phyloP scores from a whole-genome alignment of 1,140 invertebrate genomes.

The Zophobas morio region DNA sequence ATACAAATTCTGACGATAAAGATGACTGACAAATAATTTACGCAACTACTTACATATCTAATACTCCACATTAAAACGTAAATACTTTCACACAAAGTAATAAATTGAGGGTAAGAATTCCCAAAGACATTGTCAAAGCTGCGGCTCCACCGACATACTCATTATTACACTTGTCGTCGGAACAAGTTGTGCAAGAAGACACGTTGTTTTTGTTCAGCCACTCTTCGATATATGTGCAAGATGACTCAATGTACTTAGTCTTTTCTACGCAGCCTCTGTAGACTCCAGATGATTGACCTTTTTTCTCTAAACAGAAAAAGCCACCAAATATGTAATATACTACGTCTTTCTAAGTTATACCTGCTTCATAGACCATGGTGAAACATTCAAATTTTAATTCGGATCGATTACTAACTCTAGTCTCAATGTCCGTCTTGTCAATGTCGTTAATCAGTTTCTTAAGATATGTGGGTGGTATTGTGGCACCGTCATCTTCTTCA shows the following conservation, averaged over 20 bases:
- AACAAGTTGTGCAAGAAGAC: not conserved
- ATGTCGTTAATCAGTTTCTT: not conserved
- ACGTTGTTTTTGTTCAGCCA: not conserved
- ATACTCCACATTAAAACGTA: not conserved
- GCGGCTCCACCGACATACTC: not conserved
- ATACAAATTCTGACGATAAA: no score
- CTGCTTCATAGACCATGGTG: not conserved
- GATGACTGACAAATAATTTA: no score
- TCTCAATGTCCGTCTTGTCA: not conserved
- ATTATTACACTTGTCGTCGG: not conserved
- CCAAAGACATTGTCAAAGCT: not conserved
- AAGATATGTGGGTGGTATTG: no score
- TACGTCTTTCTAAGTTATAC: not conserved
- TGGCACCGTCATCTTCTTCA: not conserved
- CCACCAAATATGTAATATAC: no score
- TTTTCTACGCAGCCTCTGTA: conserved; percentile 1
- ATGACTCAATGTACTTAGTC: not conserved
- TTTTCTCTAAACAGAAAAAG: no score
- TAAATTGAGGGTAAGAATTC: not conserved
- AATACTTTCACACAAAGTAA: not conserved
- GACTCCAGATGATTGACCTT: not conserved
- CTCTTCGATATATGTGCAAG: not conserved
- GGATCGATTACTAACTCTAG: not conserved
- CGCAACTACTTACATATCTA: no score
- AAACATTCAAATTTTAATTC: not conserved